Conservation (phyloP, 2,113 vertebrate genomes). For the Dinomys branickii region DNA sequence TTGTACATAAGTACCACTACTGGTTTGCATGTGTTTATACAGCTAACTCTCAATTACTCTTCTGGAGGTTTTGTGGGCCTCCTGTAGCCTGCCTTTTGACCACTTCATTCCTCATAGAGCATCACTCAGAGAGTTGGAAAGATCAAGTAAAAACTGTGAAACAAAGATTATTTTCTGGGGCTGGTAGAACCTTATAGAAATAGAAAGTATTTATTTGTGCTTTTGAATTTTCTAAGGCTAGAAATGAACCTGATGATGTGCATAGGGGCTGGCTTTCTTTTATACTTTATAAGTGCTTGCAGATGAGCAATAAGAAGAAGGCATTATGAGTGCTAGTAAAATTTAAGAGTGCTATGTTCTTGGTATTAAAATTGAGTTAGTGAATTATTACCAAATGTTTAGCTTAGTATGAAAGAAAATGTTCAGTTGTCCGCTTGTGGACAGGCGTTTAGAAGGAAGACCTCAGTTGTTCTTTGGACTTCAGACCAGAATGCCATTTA, state of each 20-base stretch:
- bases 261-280: slow-evolving; percentile 18
- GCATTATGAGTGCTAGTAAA: slow-evolving; percentile 41
- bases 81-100: background rate
- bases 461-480: background rate
- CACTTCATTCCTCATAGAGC: background rate
- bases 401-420: slow-evolving; percentile 37
- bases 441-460: slow-evolving; percentile 20
- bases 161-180: background rate
- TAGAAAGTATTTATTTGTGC: background rate
- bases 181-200: slow-evolving; percentile 30
- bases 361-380: slow-evolving; percentile 56
- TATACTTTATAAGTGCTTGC: slow-evolving; percentile 16
- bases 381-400: slow-evolving; percentile 63
- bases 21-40: slow-evolving; percentile 54
- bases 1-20: slow-evolving; percentile 42
- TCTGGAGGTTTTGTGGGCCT: background rate
- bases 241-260: background rate
- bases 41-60: slow-evolving; percentile 24
- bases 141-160: slow-evolving; percentile 25
- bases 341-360: slow-evolving; percentile 51
- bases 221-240: slow-evolving; percentile 27
- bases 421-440: background rate
- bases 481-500: background rate
- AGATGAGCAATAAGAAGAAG: slow-evolving; percentile 42
- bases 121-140: background rate